Conservation (phyloP, 1,140 invertebrate genomes). For the Anthonomus grandis region DNA sequence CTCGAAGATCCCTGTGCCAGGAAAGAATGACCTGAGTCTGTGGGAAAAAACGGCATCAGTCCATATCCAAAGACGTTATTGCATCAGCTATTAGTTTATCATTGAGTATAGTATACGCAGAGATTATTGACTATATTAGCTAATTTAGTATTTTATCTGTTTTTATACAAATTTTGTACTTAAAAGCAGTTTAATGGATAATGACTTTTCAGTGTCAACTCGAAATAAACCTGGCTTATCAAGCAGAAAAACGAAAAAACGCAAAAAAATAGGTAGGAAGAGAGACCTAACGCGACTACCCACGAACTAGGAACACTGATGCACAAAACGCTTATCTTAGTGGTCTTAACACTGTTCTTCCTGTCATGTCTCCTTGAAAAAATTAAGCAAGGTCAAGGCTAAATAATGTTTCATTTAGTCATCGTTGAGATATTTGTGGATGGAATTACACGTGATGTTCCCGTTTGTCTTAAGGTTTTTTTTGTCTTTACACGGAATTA, state of each 20-base stretch:
- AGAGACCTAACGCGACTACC: conserved; percentile 16
- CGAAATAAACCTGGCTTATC: conserved; percentile 14
- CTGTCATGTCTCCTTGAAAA: conserved; percentile 13
- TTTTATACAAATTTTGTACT: neutral
- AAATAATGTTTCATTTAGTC: conserved; percentile 9
- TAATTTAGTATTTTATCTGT: no score
- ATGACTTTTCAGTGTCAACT: conserved; percentile 17
- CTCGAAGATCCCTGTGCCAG: no score
- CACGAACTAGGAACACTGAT: no score
- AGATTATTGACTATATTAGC: no score
- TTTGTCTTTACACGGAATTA: conserved; percentile 18
- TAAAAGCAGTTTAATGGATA: conserved; percentile 9
- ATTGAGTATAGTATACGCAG: no score
- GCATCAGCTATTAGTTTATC: no score
- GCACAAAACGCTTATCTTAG: conserved; percentile 8
- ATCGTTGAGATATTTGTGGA: conserved; percentile 18
- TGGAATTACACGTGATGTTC: conserved; percentile 21
- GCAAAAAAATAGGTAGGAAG: conserved; percentile 20
- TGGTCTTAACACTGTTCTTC: conserved; percentile 11
- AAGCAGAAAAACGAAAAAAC: conserved; percentile 21
- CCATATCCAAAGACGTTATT: no score
- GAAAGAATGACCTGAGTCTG: no score
- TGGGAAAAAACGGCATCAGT: no score
- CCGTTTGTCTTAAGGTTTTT: conserved; percentile 16
- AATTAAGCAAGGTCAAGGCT: conserved; percentile 9